These are phyloP conservation scores for Drosophila histrio DNA, from an alignment of 2,888 invertebrate species.

Conservation along the genomic window DNA sequence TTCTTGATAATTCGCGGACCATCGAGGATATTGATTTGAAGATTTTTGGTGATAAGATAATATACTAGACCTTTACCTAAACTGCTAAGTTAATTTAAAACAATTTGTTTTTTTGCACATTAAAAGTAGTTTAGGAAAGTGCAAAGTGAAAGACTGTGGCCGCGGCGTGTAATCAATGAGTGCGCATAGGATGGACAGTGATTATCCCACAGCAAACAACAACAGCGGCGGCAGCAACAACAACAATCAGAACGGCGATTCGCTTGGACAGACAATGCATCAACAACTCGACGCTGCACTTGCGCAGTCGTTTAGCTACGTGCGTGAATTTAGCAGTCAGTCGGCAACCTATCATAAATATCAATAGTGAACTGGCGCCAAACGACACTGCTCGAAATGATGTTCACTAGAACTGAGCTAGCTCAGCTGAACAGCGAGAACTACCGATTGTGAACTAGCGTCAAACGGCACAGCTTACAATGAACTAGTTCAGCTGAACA, in stretches of 20 bases:
- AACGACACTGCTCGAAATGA: too few species aligned
- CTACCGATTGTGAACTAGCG: too few species aligned
- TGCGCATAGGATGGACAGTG: conserved; percentile 26
- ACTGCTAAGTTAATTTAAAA: neutral
- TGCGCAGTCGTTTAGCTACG: conserved; percentile 72
- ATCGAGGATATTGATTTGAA: too few species aligned
- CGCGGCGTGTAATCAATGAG: conserved; percentile 32
- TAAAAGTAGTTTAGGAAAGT: neutral
- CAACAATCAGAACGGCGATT: conserved; percentile 50
- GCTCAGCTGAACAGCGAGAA: too few species aligned
- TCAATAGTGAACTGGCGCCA: too few species aligned
- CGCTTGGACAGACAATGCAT: conserved; percentile 19
- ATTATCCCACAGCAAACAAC: conserved; percentile 3
- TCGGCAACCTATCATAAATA: conserved; percentile 70
- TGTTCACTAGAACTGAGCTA: conserved; percentile 1
- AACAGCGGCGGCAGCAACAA: conserved; percentile 5
- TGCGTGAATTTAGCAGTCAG: conserved; percentile 79
- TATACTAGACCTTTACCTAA: too few species aligned
- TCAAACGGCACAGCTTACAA: too few species aligned
- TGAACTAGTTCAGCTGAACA: neutral
- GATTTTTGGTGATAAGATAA: too few species aligned
- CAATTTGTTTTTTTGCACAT: neutral
- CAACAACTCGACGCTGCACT: conserved; percentile 46
- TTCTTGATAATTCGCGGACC: too few species aligned
- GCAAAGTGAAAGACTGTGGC: neutral